Conservation (phyloP, 1,140 invertebrate species). For the Muscidifurax raptorellus region DNA sequence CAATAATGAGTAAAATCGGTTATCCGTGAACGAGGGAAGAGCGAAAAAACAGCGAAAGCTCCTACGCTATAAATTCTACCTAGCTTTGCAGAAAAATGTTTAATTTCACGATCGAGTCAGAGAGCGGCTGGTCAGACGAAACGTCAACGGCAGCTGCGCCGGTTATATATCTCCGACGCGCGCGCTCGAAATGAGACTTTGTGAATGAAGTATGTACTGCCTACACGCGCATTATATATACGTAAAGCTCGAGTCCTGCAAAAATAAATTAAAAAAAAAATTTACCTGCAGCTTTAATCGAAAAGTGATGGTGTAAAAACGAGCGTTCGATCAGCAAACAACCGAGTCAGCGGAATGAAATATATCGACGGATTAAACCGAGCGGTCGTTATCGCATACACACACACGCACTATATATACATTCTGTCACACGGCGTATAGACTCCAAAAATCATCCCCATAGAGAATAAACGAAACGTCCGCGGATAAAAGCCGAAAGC, state of each 20-base stretch:
- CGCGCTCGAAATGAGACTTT: slow-evolving; percentile 40
- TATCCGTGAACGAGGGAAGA: not conserved
- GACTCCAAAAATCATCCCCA: no score
- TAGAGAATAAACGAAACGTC: not conserved
- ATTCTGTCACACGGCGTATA: not conserved
- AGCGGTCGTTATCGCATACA: not conserved
- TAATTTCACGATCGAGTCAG: slow-evolving; percentile 47
- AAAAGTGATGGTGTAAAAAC: not conserved
- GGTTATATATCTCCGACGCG: slow-evolving; percentile 41
- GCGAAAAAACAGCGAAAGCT: not conserved
- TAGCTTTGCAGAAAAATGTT: slow-evolving; percentile 37
- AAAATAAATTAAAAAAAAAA: not conserved
- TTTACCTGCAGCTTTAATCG: not conserved
- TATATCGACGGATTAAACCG: not conserved
- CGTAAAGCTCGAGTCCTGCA: not conserved
- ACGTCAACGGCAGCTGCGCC: slow-evolving; percentile 58
- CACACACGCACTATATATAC: not conserved
- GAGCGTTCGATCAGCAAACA: not conserved
- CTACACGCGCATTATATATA: not conserved
- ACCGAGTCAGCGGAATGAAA: not conserved
- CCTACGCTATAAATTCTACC: slow-evolving; percentile 26
- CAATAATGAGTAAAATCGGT: no score
- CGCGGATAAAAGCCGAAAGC: not conserved
- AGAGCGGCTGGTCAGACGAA: slow-evolving; percentile 39
- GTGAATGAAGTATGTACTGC: slow-evolving; percentile 27